phyloP scores from a whole-genome alignment of 2,888 invertebrate genomes.

The Pyrocoelia pectoralis region DNA sequence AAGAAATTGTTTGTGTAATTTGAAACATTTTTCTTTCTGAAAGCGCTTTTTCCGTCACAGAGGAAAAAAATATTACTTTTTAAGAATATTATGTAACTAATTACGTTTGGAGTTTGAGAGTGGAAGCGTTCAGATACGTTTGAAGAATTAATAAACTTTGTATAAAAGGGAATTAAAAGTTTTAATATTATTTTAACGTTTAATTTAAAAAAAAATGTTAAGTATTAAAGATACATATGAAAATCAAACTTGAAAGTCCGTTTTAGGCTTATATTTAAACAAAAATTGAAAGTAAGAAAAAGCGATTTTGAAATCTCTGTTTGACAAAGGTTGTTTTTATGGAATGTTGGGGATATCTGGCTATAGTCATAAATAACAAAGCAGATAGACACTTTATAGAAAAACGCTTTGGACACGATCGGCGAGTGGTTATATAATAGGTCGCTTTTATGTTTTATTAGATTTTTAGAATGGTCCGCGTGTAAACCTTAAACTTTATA shows the following conservation, averaged over 20 bases:
- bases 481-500: neutral
- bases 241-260: too few species aligned
- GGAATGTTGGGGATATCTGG: neutral
- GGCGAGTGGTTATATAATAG: neutral
- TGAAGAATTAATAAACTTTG: neutral
- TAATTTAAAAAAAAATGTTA: neutral
- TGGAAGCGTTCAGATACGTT: neutral
- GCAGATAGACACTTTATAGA: conserved; percentile 1
- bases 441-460: conserved; percentile 1
- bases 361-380: neutral
- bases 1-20: neutral
- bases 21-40: neutral
- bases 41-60: neutral
- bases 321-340: neutral
- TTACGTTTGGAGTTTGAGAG: neutral
- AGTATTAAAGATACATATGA: too few species aligned
- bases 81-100: neutral
- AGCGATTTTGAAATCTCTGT: neutral
- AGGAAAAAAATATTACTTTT: neutral
- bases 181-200: conserved; percentile 4
- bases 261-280: too few species aligned
- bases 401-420: neutral
- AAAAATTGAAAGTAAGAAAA: neutral
- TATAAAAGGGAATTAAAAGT: conserved; percentile 4
- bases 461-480: neutral